Percentiles rank a stretch among this genome's conserved stretches.
Conservation (phyloP, 2,113 vertebrate species). For the Notarius quadriscutis region DNA sequence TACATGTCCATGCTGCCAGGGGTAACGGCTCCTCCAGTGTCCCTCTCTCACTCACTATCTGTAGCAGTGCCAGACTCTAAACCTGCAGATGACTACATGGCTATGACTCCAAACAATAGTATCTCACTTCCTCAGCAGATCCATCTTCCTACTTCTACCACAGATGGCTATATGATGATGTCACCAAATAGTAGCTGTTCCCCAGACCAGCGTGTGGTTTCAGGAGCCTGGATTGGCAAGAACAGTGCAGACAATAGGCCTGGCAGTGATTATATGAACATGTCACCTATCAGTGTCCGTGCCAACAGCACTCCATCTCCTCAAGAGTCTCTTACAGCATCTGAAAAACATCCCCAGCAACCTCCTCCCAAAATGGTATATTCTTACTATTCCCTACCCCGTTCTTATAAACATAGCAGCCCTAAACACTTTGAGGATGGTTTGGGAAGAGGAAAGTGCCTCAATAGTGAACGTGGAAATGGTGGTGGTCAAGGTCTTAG, state of each 20-base stretch:
- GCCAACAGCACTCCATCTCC: conserved; percentile 70
- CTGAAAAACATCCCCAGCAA: conserved; percentile 63
- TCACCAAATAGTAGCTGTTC: conserved; percentile 77
- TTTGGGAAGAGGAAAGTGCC: conserved; percentile 63
- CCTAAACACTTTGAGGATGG: conserved; percentile 66
- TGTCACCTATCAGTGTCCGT: conserved; percentile 76
- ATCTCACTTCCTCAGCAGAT: conserved; percentile 77
- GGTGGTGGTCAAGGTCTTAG: conserved; percentile 44
- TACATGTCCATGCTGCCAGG: conserved; percentile 81
- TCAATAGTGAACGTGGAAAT: conserved; percentile 54
- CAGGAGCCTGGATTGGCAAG: conserved; percentile 65
- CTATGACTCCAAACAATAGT: conserved; percentile 75
- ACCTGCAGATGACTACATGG: conserved; percentile 76
- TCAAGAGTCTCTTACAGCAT: conserved; percentile 52
- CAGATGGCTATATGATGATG: conserved; percentile 81
- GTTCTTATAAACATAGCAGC: conserved; percentile 73
- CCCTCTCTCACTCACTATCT: conserved; percentile 63
- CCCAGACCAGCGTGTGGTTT: conserved; percentile 71
- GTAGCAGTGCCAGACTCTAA: conserved; percentile 68
- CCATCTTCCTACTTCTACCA: conserved; percentile 57
- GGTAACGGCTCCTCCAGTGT: conserved; percentile 63
- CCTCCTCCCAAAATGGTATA: conserved; percentile 75
- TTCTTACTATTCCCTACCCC: conserved; percentile 74
- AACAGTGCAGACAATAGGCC: conserved; percentile 69
- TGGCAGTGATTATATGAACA: conserved; percentile 80